These are phyloP conservation scores for Trichechus manatus DNA, from an alignment of 2,113 vertebrate species.

Conservation along the genomic window DNA sequence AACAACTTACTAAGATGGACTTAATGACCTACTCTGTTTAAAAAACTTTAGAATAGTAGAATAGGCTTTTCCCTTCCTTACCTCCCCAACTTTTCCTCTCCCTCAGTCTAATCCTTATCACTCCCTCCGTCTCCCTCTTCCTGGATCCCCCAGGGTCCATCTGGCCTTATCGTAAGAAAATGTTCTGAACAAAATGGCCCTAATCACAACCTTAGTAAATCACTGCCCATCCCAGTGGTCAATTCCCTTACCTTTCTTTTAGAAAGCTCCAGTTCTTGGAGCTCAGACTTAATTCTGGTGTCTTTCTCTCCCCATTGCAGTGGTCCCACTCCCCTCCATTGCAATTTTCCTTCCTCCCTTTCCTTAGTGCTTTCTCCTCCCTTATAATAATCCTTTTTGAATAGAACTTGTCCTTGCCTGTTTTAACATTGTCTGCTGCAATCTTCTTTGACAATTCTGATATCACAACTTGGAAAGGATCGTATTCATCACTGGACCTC, in stretches of 20 bases:
- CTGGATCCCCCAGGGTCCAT: background rate
- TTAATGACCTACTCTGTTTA: too few species aligned
- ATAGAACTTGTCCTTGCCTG: background rate
- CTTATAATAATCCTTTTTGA: background rate
- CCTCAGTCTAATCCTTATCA: background rate
- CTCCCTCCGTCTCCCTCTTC: background rate
- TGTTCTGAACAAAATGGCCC: background rate
- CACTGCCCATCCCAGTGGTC: too few species aligned
- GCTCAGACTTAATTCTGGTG: too few species aligned
- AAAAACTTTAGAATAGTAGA: background rate
- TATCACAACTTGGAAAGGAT: background rate
- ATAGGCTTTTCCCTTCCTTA: background rate
- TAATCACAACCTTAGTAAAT: background rate
- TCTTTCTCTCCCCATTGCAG: too few species aligned
- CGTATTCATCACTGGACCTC: background rate
- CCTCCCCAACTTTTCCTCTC: background rate
- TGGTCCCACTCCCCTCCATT: too few species aligned
- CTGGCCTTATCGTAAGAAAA: background rate
- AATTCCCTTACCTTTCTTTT: too few species aligned
- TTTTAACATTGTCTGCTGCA: background rate
- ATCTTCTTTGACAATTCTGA: background rate
- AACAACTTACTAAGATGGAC: too few species aligned
- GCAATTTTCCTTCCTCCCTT: too few species aligned
- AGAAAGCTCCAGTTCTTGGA: too few species aligned
- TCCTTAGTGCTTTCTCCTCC: too few species aligned